Evolutionary conservation across 2,113 vertebrate genomes (phyloP), one percentile per base, ranked within the genome.

Genomic region (Antidorcas marsupialis): DNA sequence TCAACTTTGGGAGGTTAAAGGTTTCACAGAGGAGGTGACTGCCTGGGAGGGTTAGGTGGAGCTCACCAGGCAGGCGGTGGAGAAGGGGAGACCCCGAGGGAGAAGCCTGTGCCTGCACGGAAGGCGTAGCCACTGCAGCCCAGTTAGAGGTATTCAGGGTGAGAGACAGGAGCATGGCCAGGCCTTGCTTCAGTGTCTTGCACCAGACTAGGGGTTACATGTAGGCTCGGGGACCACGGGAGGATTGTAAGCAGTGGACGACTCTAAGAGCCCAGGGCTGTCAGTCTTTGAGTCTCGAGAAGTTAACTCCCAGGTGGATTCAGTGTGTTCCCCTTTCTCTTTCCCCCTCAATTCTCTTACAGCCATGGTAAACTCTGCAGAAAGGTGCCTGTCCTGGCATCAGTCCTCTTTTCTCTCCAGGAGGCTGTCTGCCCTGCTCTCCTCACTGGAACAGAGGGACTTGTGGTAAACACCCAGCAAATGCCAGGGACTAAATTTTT

Each of bases 71-170:
- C 84, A 8, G 36, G 3, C 23, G 0, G 13, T n/a, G 82, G 6
- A 60, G 78, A 7, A 33, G 64, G 21, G 7, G 39, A 17, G 15
- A 7, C 64, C 30, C 12, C 0, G 28, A 21, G 28, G 5, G 76
- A 21, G 53, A 14, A 2, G 21, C 14, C 7, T 36, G 36, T 8
- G 30, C 6, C 15, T 0, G 2, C 3, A 1, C 6, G 25, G 47
- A 21, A 4, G 1, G 8, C 1, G 9, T 30, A 4, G 3, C 10
- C 23, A 5, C 30, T 6, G 62, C 57, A n/a, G 30, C 11, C 0
- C 9, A 27, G 15, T n/a, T 2, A 0, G 17, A 2, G 11, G 0
- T 25, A 16, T 16, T 62, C 52, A 5, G 16, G 1, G 1, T 15
- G 45, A 25, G 36, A 47, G 39, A 39, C 9, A 14, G 53, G 30